Conservation (phyloP, 2,113 vertebrate species). For the Petrocephalus microphthalmus region DNA sequence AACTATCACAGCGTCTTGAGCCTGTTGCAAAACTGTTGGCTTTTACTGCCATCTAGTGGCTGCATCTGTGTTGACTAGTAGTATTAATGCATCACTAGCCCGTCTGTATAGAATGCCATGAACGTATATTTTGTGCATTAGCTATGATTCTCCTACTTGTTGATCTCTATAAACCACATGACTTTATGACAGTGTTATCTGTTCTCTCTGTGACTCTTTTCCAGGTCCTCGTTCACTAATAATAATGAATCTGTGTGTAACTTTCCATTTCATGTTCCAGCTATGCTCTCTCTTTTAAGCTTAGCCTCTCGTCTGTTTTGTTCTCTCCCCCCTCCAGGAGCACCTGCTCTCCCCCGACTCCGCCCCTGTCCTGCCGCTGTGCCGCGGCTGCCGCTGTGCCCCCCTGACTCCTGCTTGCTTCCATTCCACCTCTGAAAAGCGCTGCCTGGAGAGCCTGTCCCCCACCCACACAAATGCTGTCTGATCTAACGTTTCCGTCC, state of each 20-base stretch:
- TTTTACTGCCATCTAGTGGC: slow-evolving; percentile 49
- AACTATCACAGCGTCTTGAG: too few relatives aligned
- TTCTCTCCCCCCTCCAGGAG: slow-evolving; percentile 80
- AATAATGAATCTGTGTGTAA: slow-evolving; percentile 15
- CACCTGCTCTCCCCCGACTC: slow-evolving; percentile 67
- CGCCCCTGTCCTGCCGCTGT: slow-evolving; percentile 68
- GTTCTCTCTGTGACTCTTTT: not conserved
- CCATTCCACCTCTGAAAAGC: slow-evolving; percentile 83
- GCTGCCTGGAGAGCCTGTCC: slow-evolving; percentile 59
- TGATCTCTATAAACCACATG: not conserved
- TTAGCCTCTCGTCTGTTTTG: slow-evolving; percentile 56
- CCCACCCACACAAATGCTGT: slow-evolving; percentile 18
- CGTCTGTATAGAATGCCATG: too few relatives aligned
- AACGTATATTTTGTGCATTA: not conserved
- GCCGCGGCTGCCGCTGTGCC: slow-evolving; percentile 73
- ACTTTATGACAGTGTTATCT: not conserved
- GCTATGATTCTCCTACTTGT: slow-evolving; percentile 27
- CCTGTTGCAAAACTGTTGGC: not conserved
- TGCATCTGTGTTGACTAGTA: not conserved
- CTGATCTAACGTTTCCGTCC: not conserved
- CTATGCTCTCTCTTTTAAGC: slow-evolving; percentile 36
- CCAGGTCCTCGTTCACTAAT: not conserved
- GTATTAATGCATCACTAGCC: not conserved
- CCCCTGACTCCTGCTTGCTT: slow-evolving; percentile 78
- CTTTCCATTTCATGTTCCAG: not conserved